Conservation (phyloP, 2,113 vertebrate genomes). For the Todiramphus saurophagus region DNA sequence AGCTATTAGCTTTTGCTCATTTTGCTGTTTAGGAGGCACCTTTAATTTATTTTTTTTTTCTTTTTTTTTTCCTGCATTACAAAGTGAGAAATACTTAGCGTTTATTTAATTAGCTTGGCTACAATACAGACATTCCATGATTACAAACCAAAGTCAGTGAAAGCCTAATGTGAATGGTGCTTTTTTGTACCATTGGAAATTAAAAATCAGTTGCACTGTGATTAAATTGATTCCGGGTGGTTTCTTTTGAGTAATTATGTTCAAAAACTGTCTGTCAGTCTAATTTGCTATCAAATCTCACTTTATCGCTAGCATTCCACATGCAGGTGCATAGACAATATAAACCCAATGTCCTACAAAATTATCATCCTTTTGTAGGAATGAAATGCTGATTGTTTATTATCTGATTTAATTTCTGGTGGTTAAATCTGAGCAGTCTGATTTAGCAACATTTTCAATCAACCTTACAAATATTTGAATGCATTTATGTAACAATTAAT, state of each 20-base stretch:
- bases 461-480: conserved; percentile 49
- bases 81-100: conserved; percentile 45
- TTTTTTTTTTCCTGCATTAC: background rate
- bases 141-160: conserved; percentile 54
- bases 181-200: conserved; percentile 56
- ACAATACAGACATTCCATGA: conserved; percentile 25
- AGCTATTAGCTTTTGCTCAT: conserved; percentile 38
- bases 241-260: conserved; percentile 74
- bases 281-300: conserved; percentile 74
- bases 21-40: conserved; percentile 49
- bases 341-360: conserved; percentile 18
- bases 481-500: background rate
- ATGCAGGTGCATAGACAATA: conserved; percentile 48
- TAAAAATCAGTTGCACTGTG: conserved; percentile 68
- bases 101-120: conserved; percentile 61
- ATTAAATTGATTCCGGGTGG: conserved; percentile 74
- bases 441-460: conserved; percentile 48
- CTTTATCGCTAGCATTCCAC: conserved; percentile 30
- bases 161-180: conserved; percentile 31
- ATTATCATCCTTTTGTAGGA: conserved; percentile 43
- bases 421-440: conserved; percentile 33
- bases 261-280: conserved; percentile 73
- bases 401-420: conserved; percentile 64
- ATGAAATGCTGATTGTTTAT: conserved; percentile 58
- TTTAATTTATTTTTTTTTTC: background rate